Base-by-base conservation (phyloP, 2,888 invertebrate species). In the Epistrophe eligans region DNA sequence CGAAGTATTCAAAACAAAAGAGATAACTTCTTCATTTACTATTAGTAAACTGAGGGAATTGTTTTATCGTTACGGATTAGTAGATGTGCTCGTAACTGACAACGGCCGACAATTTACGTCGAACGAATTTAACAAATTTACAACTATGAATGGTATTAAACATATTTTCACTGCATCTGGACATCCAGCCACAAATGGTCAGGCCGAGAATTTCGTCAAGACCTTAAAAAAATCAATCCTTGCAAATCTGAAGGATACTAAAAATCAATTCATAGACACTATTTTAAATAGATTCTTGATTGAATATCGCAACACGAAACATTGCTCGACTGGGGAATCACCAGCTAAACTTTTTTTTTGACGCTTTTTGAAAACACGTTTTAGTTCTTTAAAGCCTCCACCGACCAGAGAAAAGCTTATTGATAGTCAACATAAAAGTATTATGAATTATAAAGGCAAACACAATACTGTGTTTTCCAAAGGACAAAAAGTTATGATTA, bases 131-230 rank as follows among this genome's bases (percentile, higher is more conserved):
- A 13, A 0, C 19, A 48, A 17, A 2, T 76, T 76, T 28, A 28
- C 62, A 17, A 70, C n/a, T 28, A 70, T 13, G 8, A 80, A 67
- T 40, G 11, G 19, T 32, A 17, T 80, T 10, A 67, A 62, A 19
- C 74, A 80, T 52, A 55, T 77, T 57, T 58, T 85, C 10, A 89
- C 88, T 10, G 89, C 89, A 8, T 81, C 88, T 48, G 83, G 88
- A 32, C 89, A 84, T 62, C 88, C 88, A 17, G 70, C 85, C 52
- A 88, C 89, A 24, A 90, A 90, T 74, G 89, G 90, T 4, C 89
- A 88, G 71, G 89, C 89, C 4, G 90, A 90, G 83, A 83, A 89
- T 40, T 89, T 88, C 60, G 89, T 90, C 6, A 89, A 89, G 84
- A 89, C 88, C 13, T 73, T 89, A 57, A 90, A 40, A 4, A 40